Evolutionary conservation across 1,140 invertebrate genomes (phyloP), one percentile per base, ranked within the genome.

Genomic region (Heliothis subflexa): DNA sequence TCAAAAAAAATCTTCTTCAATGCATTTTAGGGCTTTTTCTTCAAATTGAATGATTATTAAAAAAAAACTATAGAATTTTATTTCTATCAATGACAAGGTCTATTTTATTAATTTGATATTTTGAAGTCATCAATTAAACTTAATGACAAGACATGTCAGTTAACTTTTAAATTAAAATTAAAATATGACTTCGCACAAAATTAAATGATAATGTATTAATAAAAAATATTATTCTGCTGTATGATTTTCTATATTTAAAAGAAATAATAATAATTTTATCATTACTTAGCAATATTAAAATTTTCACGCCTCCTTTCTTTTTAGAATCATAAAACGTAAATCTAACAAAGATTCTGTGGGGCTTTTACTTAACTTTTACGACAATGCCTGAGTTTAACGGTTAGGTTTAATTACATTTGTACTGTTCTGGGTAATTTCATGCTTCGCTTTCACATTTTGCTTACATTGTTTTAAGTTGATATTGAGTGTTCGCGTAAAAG

Each of bases 381-480:
- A 88, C 78, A 77, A 83, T 82, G 83, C 84, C 82, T 83, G 84
- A 87, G 87, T 91, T 91, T 87, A 89, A 90, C 85, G 78, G 78
- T 81, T 81, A 80, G 16, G 75, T 86, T 88, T 88, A 90, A 92
- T 89, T 91, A 80, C 84, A 82, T 80, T 82, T 88, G 83, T 87
- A 88, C 83, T 83, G 86, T 88, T 78, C 80, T 66, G 70, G 74
- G 82, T 86, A 87, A 86, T 89, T 87, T 89, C 75, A 82, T 85
- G 83, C 76, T 84, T 84, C 79, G 84, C 83, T 82, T 86, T 88
- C 71, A 80, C 84, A 82, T 88, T 91, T 90, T 83, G 85, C 86
- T 87, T 91, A 91, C 89, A 92, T 90, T 91, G 89, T 91, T 91
- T 85, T 84, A 85, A 87, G 85, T 88, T 87, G 84, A 88, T 92